phyloP scores from a whole-genome alignment of 2,797 vertebrate species.

The Loriculus beryllinus region DNA sequence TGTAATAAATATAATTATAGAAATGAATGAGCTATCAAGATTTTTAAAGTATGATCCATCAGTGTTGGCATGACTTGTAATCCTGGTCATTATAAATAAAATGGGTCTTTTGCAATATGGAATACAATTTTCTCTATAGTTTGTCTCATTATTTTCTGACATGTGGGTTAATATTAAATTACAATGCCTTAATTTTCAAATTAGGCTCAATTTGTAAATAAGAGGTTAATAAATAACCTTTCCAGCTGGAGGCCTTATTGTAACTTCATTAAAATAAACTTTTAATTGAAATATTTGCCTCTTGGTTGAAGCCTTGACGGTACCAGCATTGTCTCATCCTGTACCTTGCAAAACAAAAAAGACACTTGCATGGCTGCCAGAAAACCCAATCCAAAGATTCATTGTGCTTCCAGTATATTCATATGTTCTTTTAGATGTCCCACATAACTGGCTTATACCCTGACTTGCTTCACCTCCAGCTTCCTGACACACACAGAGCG shows the following conservation, averaged over 20 bases:
- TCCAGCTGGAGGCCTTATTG: slow-evolving; percentile 70
- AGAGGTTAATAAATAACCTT: slow-evolving; percentile 77
- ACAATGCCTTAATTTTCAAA: slow-evolving; percentile 82
- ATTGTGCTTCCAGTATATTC: neutral
- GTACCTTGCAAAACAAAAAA: neutral
- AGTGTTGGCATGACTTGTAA: slow-evolving; percentile 79
- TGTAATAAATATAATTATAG: slow-evolving; percentile 87
- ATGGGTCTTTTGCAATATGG: slow-evolving; percentile 78
- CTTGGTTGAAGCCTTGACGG: neutral
- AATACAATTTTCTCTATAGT: slow-evolving; percentile 77
- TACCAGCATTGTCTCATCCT: neutral
- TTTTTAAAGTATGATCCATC: slow-evolving; percentile 88
- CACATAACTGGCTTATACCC: neutral
- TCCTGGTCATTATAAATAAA: slow-evolving; percentile 82
- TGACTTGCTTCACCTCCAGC: neutral
- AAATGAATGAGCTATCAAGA: slow-evolving; percentile 92
- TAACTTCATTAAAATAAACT: slow-evolving; percentile 50
- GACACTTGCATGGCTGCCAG: neutral
- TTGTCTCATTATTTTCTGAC: slow-evolving; percentile 83
- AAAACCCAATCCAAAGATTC: neutral
- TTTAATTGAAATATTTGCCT: slow-evolving; percentile 30
- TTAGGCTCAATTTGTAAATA: slow-evolving; percentile 79
- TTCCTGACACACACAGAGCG: neutral
- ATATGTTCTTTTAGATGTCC: neutral
- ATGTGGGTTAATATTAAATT: slow-evolving; percentile 83